Evolutionary conservation across 1,140 invertebrate genomes (phyloP).

Genomic region (Eulimnadia texana): DNA sequence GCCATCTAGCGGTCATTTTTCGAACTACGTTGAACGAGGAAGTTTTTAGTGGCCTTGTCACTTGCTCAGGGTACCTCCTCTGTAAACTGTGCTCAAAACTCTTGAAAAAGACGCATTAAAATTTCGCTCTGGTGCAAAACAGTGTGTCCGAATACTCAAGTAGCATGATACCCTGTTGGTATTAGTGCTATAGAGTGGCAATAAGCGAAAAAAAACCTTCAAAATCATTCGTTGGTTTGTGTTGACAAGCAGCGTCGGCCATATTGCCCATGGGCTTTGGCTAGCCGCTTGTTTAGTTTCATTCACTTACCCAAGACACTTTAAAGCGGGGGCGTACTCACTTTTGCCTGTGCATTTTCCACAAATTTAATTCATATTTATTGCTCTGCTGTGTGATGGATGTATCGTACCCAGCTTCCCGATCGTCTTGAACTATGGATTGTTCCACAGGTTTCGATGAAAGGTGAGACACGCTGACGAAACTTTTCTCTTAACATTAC

Average conservation of each 20-base stretch:
- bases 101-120: not conserved
- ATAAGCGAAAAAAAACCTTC: not conserved
- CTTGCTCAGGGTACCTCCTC: not conserved
- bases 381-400: not conserved
- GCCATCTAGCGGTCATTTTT: not conserved
- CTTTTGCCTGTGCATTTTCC: not conserved
- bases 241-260: constrained; percentile 11
- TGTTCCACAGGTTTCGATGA: constrained; percentile 1
- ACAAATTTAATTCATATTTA: not conserved
- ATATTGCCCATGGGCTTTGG: constrained; percentile 6
- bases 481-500: no score
- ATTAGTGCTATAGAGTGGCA: not conserved
- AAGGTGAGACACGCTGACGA: not conserved
- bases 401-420: not conserved
- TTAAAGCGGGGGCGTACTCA: not conserved
- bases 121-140: not conserved
- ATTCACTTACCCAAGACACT: not conserved
- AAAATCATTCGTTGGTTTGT: not conserved
- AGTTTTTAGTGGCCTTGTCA: constrained; percentile 3
- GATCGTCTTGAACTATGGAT: constrained; percentile 4
- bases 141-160: no score
- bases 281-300: constrained; percentile 2
- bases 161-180: no score
- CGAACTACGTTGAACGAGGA: not conserved
- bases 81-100: not conserved